These are phyloP conservation scores for Cecidostiba fungosa DNA, from an alignment of 2,888 invertebrate genomes.

Conservation along the genomic window DNA sequence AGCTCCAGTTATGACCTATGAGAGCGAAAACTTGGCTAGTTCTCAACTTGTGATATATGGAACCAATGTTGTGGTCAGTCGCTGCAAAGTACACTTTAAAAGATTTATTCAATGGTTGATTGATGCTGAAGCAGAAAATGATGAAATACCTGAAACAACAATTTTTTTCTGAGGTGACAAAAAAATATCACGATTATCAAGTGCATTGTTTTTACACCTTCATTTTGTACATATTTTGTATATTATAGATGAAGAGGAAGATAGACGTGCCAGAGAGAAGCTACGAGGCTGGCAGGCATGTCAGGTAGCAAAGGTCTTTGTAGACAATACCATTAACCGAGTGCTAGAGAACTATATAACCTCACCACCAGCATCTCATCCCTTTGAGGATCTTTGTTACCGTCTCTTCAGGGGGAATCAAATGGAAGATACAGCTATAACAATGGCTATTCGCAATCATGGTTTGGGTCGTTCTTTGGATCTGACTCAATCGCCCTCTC, in stretches of 20 bases:
- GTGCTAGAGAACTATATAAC: constrained; percentile 85
- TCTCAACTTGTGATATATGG: constrained; percentile 98
- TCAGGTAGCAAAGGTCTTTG: constrained; percentile 85
- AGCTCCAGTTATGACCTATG: constrained; percentile 76
- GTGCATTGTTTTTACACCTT: too few species aligned
- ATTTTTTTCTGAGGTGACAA: too few species aligned
- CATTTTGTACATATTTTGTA: too few species aligned
- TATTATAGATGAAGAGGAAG: constrained; percentile 72
- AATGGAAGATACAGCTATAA: constrained; percentile 87
- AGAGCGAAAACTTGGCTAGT: constrained; percentile 81
- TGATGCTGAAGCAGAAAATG: constrained; percentile 87
- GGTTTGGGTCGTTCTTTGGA: constrained; percentile 81
- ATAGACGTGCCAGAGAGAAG: constrained; percentile 71
- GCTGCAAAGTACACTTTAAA: constrained; percentile 95
- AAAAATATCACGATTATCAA: too few species aligned
- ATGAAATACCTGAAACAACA: constrained; percentile 87
- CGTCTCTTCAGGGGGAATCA: constrained; percentile 80
- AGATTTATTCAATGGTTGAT: constrained; percentile 92
- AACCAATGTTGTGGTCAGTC: constrained; percentile 96
- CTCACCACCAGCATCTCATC: constrained; percentile 79
- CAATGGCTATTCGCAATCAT: constrained; percentile 88
- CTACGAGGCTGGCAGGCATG: constrained; percentile 85
- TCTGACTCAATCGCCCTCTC: constrained; percentile 65
- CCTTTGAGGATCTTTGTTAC: constrained; percentile 77
- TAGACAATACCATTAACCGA: constrained; percentile 87